A percentile compares a stretch with the other conserved stretches of the same genome.
Evolutionary conservation across 1,140 invertebrate genomes (phyloP).

Genomic region (Brachionus plicatilis): DNA sequence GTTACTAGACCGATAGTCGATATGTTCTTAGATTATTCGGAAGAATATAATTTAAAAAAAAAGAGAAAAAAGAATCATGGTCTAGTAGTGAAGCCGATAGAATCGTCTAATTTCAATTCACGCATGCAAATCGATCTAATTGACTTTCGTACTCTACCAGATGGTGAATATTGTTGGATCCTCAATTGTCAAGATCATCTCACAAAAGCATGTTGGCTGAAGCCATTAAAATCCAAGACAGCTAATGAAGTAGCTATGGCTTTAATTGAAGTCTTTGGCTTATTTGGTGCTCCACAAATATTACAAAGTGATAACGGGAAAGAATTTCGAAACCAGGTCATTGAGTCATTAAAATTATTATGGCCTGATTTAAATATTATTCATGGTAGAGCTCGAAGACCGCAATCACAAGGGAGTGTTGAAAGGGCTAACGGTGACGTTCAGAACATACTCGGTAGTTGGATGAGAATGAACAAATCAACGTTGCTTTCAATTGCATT

Average conservation of each 20-base stretch:
- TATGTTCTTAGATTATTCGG: neutral
- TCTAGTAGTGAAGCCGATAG: slow-evolving; percentile 35
- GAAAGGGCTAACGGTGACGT: neutral
- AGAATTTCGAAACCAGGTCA: neutral
- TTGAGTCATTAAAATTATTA: neutral
- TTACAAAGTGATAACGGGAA: neutral
- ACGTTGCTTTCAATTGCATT: neutral
- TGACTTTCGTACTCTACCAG: slow-evolving; percentile 40
- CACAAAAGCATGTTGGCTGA: too few relatives aligned
- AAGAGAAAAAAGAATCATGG: neutral
- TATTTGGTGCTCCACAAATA: slow-evolving; percentile 23
- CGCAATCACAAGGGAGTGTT: neutral
- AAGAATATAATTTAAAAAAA: neutral
- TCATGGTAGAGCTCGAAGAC: neutral
- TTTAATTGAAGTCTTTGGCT: slow-evolving; percentile 2
- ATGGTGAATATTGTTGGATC: too few relatives aligned
- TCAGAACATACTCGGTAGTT: neutral
- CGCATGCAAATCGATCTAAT: slow-evolving; percentile 43
- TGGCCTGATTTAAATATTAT: neutral
- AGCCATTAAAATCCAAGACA: too few relatives aligned
- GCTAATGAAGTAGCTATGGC: neutral
- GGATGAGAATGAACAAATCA: neutral
- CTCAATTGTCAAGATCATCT: too few relatives aligned
- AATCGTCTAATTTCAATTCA: slow-evolving; percentile 11
- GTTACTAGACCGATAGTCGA: neutral